Base-by-base conservation (phyloP, 2,113 vertebrate species). In the Loxodonta africana region DNA sequence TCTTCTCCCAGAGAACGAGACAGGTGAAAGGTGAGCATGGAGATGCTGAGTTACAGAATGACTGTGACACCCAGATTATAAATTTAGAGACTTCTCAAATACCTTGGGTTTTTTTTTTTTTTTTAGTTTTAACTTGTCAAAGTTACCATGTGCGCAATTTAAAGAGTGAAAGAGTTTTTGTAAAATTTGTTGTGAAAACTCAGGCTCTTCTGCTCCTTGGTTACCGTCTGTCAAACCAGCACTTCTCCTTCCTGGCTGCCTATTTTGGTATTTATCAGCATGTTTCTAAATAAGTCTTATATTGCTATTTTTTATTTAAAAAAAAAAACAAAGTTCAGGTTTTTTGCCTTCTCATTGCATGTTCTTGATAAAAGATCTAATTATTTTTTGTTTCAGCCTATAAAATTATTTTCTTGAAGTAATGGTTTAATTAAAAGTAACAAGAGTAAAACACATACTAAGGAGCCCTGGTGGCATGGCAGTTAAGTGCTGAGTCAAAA, bases 1-100 rank as follows among this genome's bases (percentile, higher is more conserved):
- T 60, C 98, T 99, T 63, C 97, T 98, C 37, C 98, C 98, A 25
- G 98, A 98, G 20, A 97, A 92, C 6, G 95, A 97, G 77, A 95
- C 96, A 65, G 97, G 96, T 0, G 99, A 99, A 94, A 96, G 94
- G 99, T 99, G 98, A 96, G 97, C 94, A 25, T 69, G 78, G 33
- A 33, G 84, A 53, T 57, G 48, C 46, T 33, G 88, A 73, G 12
- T 44, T n/a, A n/a, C 41, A 78, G 71, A 91, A n/a, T 65, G 41
- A 83, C 30, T 51, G 67, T 77, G 85, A 63, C 51, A 62, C 53
- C 86, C 48, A 41, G 12, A 5, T 94, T 80, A 48, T 71, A 71
- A 73, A 67, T 10, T 18, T 37, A 63, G 53, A 23, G 23, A 25
- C 15, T 88, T 53, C 7, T 86, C 37, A 88, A 53, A 48, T 46